Conservation (phyloP, 2,888 invertebrate species). For the Fragum fragum region DNA sequence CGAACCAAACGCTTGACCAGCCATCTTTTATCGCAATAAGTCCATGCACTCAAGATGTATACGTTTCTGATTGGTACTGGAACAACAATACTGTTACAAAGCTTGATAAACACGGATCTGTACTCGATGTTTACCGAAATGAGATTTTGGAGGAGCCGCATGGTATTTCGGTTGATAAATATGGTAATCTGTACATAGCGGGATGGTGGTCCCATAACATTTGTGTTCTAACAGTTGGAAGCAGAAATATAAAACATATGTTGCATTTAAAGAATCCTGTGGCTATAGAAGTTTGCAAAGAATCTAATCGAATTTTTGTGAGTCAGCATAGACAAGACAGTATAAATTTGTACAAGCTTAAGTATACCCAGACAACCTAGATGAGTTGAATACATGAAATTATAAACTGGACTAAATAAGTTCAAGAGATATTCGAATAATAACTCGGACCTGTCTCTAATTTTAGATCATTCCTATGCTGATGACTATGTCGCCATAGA, state of each 20-base stretch:
- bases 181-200: not conserved
- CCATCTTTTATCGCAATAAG: too few relatives aligned
- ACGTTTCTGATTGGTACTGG: too few relatives aligned
- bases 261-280: not conserved
- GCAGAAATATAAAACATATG: not conserved
- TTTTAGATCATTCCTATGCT: too few relatives aligned
- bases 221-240: not conserved
- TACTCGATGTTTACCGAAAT: not conserved
- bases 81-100: not conserved
- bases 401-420: too few relatives aligned
- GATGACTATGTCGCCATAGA: too few relatives aligned
- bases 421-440: too few relatives aligned
- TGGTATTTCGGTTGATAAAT: not conserved
- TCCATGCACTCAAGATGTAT: too few relatives aligned
- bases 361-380: too few relatives aligned
- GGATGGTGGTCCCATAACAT: not conserved
- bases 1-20: too few relatives aligned
- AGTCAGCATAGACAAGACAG: not conserved
- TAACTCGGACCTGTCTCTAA: too few relatives aligned
- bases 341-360: too few relatives aligned
- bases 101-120: not conserved
- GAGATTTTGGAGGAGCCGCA: not conserved
- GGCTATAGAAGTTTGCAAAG: not conserved
- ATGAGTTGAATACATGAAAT: too few relatives aligned
- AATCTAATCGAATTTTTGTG: not conserved